Evolutionary conservation across 2,888 invertebrate genomes (phyloP), one percentile per base, ranked within the genome.

Genomic region (Pterobdella sp.): DNA sequence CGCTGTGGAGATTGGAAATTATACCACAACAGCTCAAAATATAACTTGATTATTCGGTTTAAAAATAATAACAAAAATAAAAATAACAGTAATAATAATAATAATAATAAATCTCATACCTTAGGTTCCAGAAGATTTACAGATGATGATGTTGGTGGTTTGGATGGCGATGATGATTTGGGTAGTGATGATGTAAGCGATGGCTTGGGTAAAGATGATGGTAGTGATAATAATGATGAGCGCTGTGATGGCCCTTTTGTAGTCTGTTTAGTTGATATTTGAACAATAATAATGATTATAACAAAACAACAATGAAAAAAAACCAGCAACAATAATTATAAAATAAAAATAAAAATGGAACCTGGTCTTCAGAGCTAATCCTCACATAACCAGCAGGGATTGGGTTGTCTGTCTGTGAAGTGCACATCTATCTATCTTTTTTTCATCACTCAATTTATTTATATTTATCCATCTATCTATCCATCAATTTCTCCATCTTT

Each of bases 401-500:
- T 3, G 26, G 60, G 60, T 26, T 56, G 4, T 56, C 60, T 56
- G 60, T 3, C 60, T 56, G 60, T 22, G 49, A 14, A 22, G 49
- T 22, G 22, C n/a, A 4, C 60, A 7, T 18, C 60, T 26, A 56
- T 29, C 36, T 22, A 18, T 37, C 10, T 26, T 29, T 18, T 29
- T 68, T 10, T 49, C 68, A 32, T 29, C 68, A 37, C 4, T 14
- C 35, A 4, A 26, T 32, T 31, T 69, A 14, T 49, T 4, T 52
- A 18, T 31, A 66, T 66, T n/a, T 34, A 66, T 66, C 35, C 67
- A 34, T 66, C 67, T 34, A 66, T 66, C 42, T 42, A 35, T 36
- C 42, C 68, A 68, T 68, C 52, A 1, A 4, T 49, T 1, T n/a
- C 1, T n/a, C 36, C 68, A 37, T 68, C 68, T 37, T 36, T 68